A percentile compares a stretch with the other conserved stretches of the same genome.
phyloP scores from a whole-genome alignment of 2,797 vertebrate genomes.

The Capromys pilorides region DNA sequence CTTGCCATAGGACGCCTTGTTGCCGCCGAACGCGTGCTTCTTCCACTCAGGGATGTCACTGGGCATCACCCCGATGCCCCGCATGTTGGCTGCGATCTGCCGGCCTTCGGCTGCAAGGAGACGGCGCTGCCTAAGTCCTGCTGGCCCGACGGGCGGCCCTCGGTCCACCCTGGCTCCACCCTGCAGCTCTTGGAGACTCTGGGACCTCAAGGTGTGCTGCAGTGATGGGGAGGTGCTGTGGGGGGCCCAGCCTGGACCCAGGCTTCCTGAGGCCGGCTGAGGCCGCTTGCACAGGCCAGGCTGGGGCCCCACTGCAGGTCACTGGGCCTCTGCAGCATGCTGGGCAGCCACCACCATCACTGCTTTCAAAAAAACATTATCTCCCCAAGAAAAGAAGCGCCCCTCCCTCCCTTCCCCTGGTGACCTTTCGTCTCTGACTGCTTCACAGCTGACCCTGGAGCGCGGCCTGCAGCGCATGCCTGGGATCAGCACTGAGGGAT shows the following conservation, averaged over 20 bases:
- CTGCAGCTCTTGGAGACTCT: background rate
- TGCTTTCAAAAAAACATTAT: background rate
- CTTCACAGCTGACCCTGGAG: background rate
- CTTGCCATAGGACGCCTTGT: slow-evolving; percentile 98
- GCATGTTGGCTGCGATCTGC: slow-evolving; percentile 99
- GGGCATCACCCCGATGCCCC: slow-evolving; percentile 99
- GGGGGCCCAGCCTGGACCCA: background rate
- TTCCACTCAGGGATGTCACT: slow-evolving; percentile 99
- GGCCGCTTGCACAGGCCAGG: background rate
- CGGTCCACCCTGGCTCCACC: background rate
- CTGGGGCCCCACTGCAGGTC: background rate
- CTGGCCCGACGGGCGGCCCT: background rate
- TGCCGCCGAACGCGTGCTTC: slow-evolving; percentile 98
- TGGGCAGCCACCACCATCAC: background rate
- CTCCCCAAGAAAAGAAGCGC: background rate
- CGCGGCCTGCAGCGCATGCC: background rate
- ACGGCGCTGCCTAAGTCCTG: background rate
- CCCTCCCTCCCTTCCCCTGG: background rate
- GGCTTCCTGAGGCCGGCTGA: background rate
- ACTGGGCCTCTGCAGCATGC: background rate
- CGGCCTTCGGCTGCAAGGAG: slow-evolving; percentile 91
- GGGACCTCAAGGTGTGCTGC: background rate
- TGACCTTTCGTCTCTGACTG: background rate
- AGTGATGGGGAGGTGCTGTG: background rate
- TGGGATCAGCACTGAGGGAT: background rate